Base-by-base conservation (phyloP, 2,888 invertebrate genomes). In the Leucophenga maculata region DNA sequence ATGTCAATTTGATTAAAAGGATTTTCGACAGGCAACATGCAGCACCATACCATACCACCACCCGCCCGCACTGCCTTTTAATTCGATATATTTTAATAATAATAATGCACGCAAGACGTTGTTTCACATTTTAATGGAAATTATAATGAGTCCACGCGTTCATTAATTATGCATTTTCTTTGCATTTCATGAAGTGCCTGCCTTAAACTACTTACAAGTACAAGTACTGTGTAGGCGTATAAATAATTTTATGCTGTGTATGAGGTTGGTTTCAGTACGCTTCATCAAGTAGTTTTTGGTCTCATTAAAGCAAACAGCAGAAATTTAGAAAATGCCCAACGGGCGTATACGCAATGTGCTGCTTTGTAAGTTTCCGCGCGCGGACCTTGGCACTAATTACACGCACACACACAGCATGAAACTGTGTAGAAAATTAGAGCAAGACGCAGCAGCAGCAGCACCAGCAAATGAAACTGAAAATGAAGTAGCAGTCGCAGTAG, bases 331-430 rank as follows among this genome's bases (percentile, higher is more conserved):
- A 18, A 32, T 65, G 68, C 54, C 72, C 70, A 72, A 64, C 70
- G 65, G 22, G 70, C 74, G 75, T 76, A 73, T 73, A 74, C 73
- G 72, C 74, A 78, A 70, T 18, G 32, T 60, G 11, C 39, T 60
- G 8, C 44, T 44, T 16, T 39, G 18, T 60, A 44, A 32, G 16
- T 60, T 39, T 39, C 11, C 39, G 6, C 52, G 65, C 39, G 3
- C 52, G 65, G 72, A 74, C 80, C 82, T 82, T 80, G 83, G 80
- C 83, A 80, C 83, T 80, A 80, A 80, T 80, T 81, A 82, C 70
- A 71, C 71, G 65, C 69, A 69, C 59, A 69, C 66, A 71, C n/a
- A 72, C 72, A 65, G 57, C 44, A 59, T 26, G 4, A 26, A 26
- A 26, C n/a, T n/a, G n/a, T 26, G 26, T 26, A 68, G 68, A 55